Evolutionary conservation across 2,888 invertebrate genomes (phyloP), one percentile per base, ranked within the genome.

Genomic region (Nomada lathburiana): DNA sequence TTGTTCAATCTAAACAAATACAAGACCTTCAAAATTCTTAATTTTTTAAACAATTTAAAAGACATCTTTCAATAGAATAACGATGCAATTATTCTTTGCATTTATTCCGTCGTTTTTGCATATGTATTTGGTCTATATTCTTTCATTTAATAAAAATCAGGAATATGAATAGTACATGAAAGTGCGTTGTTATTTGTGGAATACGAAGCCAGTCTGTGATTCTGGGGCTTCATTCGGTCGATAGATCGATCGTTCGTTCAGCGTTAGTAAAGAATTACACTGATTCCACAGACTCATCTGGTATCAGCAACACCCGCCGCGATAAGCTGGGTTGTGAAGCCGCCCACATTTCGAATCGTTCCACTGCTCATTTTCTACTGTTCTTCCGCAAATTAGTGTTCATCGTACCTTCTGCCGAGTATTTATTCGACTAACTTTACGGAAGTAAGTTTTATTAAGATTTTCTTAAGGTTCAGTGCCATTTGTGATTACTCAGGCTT

Each of bases 321-420:
- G 89, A 88, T 89, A 89, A 89, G 83, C 81, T 69, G 70, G 65
- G 76, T 70, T 63, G 55, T 64, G 87, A 88, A 88, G 80, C 88
- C 89, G 89, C 89, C 90, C 90, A 89, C 88, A 84, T 86, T 74
- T 75, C 76, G 50, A 72, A 79, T 73, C 78, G 52, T 64, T 16
- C 57, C 53, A n/a, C 57, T n/a, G 29, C 18, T 55, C 23, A 50
- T n/a, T 74, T 80, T 20, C 18, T 44, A 13, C 29, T 18, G 36
- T 74, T 29, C 74, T 47, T 36, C 53, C 63, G 29, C 57, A 20
- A 52, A 67, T 72, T 67, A 52, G 72, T 13, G 67, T 52, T 68
- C 63, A 11, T 11, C 18, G 55, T 44, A 36, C 11, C 4, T 26
- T 29, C 11, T 10, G 3, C 7, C 2, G 26, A 13, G 23, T 44